Base-by-base conservation (phyloP, 2,888 invertebrate genomes). In the Agapostemon virescens region DNA sequence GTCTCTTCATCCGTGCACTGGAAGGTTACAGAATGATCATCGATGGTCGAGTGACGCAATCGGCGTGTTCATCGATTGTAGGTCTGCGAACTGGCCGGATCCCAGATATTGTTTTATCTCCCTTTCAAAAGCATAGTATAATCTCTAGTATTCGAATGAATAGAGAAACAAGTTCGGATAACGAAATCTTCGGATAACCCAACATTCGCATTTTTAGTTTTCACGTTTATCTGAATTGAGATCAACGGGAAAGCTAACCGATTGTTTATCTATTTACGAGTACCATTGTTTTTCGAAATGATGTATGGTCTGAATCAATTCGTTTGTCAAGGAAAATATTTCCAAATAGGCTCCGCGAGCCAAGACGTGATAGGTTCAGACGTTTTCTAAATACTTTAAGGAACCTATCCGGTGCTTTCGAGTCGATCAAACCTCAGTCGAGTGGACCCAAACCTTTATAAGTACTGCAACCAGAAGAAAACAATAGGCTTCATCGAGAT, bases 1-100 rank as follows among this genome's bases (percentile, higher is more conserved):
- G 5, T 15, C 55, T 55, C 26, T 55, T 26, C 26, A 55, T 1
- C 6, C 4, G 52, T 55, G 23, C 26, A 55, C 26, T 26, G 15
- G 26, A 55, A 1, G 26, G 23, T 55, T 55, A 55, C 55, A 55
- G 40, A 67, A 67, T 45, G 66, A 26, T 67, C 42, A 42, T 42
- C 66, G 42, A 26, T 42, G 66, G 4, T 42, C 42, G 9, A 42
- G 42, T 66, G 66, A 40, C 66, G 40, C 40, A 23, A 40, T 23
- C 38, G 40, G 13, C 66, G 17, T 67, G 26, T 20, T 17, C 66
- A 26, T 66, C 42, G 66, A 66, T 66, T 20, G 42, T n/a, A 20
- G 33, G 33, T 36, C 20, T 30, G 33, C 33, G 30, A 61, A 61
- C 61, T 33, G 33, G 33, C 3, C 20, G 4, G 49, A 30, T n/a